Conservation (phyloP, 2,888 invertebrate species). For the Noctua fimbriata region DNA sequence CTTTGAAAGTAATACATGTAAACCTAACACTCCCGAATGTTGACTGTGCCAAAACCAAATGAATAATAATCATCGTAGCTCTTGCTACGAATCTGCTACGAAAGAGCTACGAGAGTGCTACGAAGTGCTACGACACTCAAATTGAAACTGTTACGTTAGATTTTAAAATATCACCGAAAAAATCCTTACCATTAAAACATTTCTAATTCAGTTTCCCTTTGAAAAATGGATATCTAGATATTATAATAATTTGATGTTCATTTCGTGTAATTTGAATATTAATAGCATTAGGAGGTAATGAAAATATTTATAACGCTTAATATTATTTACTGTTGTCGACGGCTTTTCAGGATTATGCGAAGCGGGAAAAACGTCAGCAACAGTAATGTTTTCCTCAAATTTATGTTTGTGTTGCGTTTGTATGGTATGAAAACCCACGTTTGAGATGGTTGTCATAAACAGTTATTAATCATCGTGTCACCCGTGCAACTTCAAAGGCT, state of each 20-base stretch:
- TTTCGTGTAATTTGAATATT: constrained; percentile 52
- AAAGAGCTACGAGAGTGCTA: constrained; percentile 36
- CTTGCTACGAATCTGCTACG: constrained; percentile 43
- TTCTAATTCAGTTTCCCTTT: constrained; percentile 19
- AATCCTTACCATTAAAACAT: constrained; percentile 1
- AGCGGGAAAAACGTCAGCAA: constrained; percentile 62
- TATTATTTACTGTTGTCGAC: constrained; percentile 66
- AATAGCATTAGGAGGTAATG: constrained; percentile 59
- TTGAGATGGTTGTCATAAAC: constrained; percentile 84
- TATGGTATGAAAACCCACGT: constrained; percentile 73
- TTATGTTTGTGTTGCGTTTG: constrained; percentile 70
- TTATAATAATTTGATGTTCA: constrained; percentile 41
- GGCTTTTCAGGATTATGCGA: constrained; percentile 68
- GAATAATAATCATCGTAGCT: constrained; percentile 42
- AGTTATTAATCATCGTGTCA: constrained; percentile 87
- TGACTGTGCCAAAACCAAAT: constrained; percentile 44
- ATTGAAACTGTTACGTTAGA: constrained; percentile 16
- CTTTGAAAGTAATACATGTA: constrained; percentile 26
- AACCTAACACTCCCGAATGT: constrained; percentile 32
- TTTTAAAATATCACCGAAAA: background rate
- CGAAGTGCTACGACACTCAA: constrained; percentile 19
- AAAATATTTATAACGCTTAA: constrained; percentile 61
- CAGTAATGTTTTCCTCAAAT: constrained; percentile 63
- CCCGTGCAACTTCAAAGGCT: constrained; percentile 84
- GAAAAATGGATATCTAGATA: constrained; percentile 3